phyloP scores from a whole-genome alignment of 1,140 invertebrate genomes.

The Vanessa tameamea region DNA sequence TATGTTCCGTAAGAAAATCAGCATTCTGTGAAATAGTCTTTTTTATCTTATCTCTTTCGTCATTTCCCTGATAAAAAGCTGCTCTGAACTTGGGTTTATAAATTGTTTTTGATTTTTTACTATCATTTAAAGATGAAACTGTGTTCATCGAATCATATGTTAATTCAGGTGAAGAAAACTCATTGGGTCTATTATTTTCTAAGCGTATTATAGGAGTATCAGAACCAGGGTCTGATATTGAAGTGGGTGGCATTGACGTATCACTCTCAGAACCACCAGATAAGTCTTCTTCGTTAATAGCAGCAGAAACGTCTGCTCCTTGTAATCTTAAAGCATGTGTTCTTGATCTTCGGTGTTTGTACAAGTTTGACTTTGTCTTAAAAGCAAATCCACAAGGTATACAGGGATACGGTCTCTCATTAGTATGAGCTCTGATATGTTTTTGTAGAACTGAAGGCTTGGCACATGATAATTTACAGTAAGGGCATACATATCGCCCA shows the following conservation, averaged over 20 bases:
- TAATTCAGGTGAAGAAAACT: constrained; percentile 72
- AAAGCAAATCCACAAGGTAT: constrained; percentile 93
- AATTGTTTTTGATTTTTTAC: constrained; percentile 81
- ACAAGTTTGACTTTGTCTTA: constrained; percentile 96
- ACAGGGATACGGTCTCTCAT: constrained; percentile 95
- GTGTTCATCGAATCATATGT: constrained; percentile 55
- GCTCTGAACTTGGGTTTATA: constrained; percentile 91
- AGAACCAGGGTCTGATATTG: constrained; percentile 62
- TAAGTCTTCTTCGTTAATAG: constrained; percentile 80
- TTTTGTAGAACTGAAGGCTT: constrained; percentile 97
- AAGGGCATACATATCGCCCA: constrained; percentile 90
- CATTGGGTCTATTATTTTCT: constrained; percentile 60
- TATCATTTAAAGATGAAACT: constrained; percentile 52
- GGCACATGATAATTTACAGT: constrained; percentile 92
- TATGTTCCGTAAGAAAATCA: constrained; percentile 88
- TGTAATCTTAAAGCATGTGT: constrained; percentile 88
- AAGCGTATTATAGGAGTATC: constrained; percentile 55
- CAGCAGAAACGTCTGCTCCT: constrained; percentile 79
- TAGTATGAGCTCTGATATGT: constrained; percentile 95
- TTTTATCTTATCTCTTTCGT: constrained; percentile 73
- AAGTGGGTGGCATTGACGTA: constrained; percentile 65
- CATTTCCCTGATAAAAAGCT: constrained; percentile 79
- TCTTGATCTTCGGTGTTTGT: constrained; percentile 92
- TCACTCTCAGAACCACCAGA: constrained; percentile 80
- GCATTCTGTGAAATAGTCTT: constrained; percentile 80